phyloP scores from a whole-genome alignment of 2,888 invertebrate genomes.

The Boloria euphrosyne region DNA sequence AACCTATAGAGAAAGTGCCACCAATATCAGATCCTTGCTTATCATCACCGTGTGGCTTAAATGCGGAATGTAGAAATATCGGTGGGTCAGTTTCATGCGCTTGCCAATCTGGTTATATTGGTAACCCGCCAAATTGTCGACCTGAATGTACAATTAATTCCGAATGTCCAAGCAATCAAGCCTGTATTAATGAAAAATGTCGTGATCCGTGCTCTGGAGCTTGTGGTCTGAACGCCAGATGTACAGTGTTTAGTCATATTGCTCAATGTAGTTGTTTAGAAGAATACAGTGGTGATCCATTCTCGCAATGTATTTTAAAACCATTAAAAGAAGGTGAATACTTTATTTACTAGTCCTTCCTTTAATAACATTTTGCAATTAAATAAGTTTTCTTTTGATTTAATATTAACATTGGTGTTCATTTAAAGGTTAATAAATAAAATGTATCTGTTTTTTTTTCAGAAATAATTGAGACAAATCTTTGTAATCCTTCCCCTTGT shows the following conservation, averaged over 20 bases:
- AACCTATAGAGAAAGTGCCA: conserved; percentile 53
- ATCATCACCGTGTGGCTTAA: conserved; percentile 86
- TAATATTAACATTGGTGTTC: no score
- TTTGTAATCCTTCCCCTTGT: conserved; percentile 86
- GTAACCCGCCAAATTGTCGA: conserved; percentile 86
- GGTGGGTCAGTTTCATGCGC: conserved; percentile 83
- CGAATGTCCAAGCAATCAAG: conserved; percentile 85
- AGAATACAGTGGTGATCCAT: conserved; percentile 83
- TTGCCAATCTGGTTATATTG: conserved; percentile 82
- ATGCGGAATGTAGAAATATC: conserved; percentile 83
- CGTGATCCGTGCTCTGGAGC: conserved; percentile 86
- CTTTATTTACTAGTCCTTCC: not conserved
- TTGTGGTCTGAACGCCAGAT: conserved; percentile 83
- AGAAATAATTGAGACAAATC: conserved; percentile 70
- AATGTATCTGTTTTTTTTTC: conserved; percentile 30
- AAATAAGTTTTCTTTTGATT: no score
- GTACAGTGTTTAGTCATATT: conserved; percentile 84
- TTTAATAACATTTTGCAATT: no score
- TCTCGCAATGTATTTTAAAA: conserved; percentile 68
- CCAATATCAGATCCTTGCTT: conserved; percentile 81
- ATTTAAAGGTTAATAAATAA: no score
- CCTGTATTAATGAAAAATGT: conserved; percentile 86
- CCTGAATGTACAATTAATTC: conserved; percentile 87
- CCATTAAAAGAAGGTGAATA: conserved; percentile 62
- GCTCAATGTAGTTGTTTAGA: conserved; percentile 84